These are phyloP conservation scores for Neomorphus geoffroyi DNA, from an alignment of 2,797 vertebrate genomes.

Conservation along the genomic window DNA sequence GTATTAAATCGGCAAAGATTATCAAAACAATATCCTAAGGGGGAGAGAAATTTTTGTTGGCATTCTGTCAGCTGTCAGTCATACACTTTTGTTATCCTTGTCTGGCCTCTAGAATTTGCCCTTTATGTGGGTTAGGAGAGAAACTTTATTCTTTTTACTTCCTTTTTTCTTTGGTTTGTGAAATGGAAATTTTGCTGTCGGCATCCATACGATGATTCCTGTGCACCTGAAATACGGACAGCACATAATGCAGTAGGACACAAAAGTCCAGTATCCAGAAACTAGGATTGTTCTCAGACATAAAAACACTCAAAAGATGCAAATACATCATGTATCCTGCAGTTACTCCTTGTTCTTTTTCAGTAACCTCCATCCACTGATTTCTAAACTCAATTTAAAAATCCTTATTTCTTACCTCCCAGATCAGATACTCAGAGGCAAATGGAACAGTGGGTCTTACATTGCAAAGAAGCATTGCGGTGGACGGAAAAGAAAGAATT, in stretches of 20 bases:
- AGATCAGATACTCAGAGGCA: not conserved
- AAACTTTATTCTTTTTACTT: not conserved
- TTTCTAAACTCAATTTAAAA: not conserved
- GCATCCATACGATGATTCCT: not conserved
- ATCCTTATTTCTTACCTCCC: not conserved
- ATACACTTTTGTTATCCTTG: constrained; percentile 55
- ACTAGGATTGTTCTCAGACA: not conserved
- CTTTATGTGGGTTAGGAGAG: not conserved
- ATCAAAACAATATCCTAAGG: constrained; percentile 69
- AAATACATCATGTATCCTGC: not conserved
- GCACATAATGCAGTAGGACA: not conserved
- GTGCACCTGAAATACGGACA: not conserved
- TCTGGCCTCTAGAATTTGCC: constrained; percentile 55
- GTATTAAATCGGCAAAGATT: constrained; percentile 53
- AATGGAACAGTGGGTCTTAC: accelerated
- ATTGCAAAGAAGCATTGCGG: not conserved
- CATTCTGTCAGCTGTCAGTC: constrained; percentile 63
- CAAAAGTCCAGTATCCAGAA: not conserved
- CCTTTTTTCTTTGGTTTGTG: not conserved
- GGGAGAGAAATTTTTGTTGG: constrained; percentile 36
- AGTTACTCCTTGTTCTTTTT: not conserved
- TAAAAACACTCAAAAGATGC: not conserved
- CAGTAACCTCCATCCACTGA: not conserved
- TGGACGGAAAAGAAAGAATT: not conserved
- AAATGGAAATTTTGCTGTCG: not conserved